Evolutionary conservation across 2,113 vertebrate species (phyloP), one percentile per base, ranked within the genome.

Genomic region (Thamnophis sirtalis): DNA sequence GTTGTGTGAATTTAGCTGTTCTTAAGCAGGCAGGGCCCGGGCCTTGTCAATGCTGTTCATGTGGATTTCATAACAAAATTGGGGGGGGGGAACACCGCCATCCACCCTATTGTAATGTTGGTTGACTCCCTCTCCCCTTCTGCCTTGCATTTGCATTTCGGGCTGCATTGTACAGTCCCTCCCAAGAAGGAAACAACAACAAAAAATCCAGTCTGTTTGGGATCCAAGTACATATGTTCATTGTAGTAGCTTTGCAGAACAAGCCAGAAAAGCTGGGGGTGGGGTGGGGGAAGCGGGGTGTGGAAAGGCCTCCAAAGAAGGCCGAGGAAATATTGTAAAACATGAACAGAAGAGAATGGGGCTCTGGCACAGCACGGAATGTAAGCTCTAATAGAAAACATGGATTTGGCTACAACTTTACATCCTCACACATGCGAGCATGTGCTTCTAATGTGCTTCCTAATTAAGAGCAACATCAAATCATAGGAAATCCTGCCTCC

Each of bases 331-430:
- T 97, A 98, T 97, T 97, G 97, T 98, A 97, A 98, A 97, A 97
- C 97, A 93, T 96, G 96, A 97, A 98, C 97, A 97, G 97, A 99
- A 98, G 98, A 98, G 98, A 98, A 97, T 98, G 98, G 98, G 97
- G 97, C 97, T 97, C 97, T 96, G 96, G 97, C 97, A 96, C 98
- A 96, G 98, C 97, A 96, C 97, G 97, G 97, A 98, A 98, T 98
- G 97, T 92, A 97, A 98, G 97, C 97, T 97, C 96, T 98, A 99
- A 98, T 98, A 98, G 98, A 98, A 99, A 99, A 99, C 98, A 98
- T 98, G 98, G 98, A 98, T 98, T 98, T 99, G 98, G 98, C 98
- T 98, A 96, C 97, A 95, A 93, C 93, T 95, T 97, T 97, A 98
- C 97, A 98, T 98, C 97, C 97, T 97, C 98, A 98, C 98, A 99